Conservation (phyloP, 2,113 vertebrate species). For the Nycticebus coucang region DNA sequence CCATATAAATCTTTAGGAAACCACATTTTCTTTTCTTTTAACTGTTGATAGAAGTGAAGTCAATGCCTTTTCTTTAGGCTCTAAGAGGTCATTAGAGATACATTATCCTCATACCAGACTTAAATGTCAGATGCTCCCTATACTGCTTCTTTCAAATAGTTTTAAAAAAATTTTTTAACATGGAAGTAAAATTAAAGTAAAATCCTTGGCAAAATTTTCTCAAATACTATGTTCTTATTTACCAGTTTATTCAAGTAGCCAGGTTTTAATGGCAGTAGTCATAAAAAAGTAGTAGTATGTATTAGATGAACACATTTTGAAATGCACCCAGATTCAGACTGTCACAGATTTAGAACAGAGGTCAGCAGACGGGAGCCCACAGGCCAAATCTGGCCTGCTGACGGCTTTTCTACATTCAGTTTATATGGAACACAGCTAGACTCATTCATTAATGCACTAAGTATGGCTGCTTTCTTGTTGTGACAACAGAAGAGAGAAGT, state of each 20-base stretch:
- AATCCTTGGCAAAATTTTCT: constrained; percentile 20
- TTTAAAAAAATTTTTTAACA: neutral
- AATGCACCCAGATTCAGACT: neutral
- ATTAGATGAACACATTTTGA: constrained; percentile 5
- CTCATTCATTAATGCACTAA: neutral
- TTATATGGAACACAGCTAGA: neutral
- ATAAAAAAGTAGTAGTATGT: neutral
- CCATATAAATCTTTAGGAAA: constrained; percentile 35
- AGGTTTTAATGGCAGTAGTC: neutral
- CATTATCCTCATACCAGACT: neutral
- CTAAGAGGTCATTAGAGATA: neutral
- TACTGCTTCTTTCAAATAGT: constrained; percentile 25
- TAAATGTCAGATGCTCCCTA: constrained; percentile 29
- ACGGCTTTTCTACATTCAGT: constrained; percentile 34
- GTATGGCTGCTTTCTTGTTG: constrained; percentile 7
- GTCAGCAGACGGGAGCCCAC: neutral
- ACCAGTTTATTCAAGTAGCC: neutral
- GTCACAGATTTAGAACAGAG: neutral
- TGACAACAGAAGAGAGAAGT: neutral
- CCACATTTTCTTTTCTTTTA: neutral
- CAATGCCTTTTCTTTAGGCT: constrained; percentile 18
- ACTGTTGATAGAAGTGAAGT: constrained; percentile 45
- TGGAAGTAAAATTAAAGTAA: neutral
- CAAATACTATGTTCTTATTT: neutral
- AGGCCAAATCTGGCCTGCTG: neutral